Conservation (phyloP, 2,888 invertebrate genomes). For the Andrena haemorrhoa region DNA sequence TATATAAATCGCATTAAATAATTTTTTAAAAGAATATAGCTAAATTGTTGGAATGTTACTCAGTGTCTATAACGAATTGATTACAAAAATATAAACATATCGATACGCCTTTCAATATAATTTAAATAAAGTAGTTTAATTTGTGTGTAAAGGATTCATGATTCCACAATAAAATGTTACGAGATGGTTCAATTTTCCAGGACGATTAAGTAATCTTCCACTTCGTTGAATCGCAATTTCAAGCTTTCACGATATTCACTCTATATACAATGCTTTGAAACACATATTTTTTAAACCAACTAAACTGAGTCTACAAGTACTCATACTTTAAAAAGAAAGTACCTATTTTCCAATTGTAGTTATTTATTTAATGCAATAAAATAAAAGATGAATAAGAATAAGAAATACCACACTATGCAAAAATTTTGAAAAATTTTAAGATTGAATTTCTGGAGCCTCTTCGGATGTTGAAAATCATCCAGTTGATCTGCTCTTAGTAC, state of each 20-base stretch:
- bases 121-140: not conserved
- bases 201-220: not conserved
- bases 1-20: no score
- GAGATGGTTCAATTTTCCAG: conserved; percentile 16
- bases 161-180: conserved; percentile 13
- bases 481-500: not conserved
- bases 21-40: no score
- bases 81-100: no score
- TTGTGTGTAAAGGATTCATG: not conserved
- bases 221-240: not conserved
- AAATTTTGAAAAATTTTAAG: not conserved
- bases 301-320: not conserved
- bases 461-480: conserved; percentile 5
- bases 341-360: not conserved
- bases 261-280: not conserved
- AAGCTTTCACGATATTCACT: not conserved
- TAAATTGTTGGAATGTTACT: no score
- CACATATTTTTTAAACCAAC: not conserved
- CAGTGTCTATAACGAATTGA: no score
- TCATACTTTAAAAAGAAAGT: not conserved
- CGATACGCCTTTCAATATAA: no score
- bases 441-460: not conserved
- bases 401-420: no score
- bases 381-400: no score
- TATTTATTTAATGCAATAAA: no score